Evolutionary conservation across 2,888 invertebrate genomes (phyloP), one percentile per base, ranked within the genome.

Genomic region (Unio pictorum): DNA sequence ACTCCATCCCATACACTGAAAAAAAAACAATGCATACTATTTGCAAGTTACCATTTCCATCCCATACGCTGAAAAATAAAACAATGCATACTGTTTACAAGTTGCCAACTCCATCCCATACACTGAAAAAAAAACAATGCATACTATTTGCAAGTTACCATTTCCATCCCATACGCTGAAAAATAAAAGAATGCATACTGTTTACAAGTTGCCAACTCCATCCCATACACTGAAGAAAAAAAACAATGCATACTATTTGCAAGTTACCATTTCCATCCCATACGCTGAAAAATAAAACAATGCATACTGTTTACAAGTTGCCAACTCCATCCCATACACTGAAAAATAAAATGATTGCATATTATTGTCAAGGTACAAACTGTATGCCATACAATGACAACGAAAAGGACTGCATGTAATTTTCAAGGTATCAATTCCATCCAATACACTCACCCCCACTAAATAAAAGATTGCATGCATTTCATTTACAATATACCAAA

Each of bases 281-380:
- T 82, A 65, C 84, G 84, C 84, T 84, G 75, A 54, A 70, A 73
- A 55, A 64, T n/a, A 64, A 62, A 58, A 58, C 5, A 30, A 30
- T 84, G 84, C 84, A 84, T 84, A 58, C 84, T 84, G 28, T 82
- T 81, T 4, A 84, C 75, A 26, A 84, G 69, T 57, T 80, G 84
- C 84, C 84, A 84, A 5, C 84, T 74, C 84, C 84, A 84, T 1
- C 76, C 80, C 83, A 84, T 82, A 65, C 84, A 84, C 84, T 84
- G 75, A 54, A 70, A 73, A 55, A 64, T n/a, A 64, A 62, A 58
- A 58, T 30, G 5, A 30, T 3, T 3, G 4, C 5, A 30, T 30
- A 5, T 30, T 30, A 30, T 30, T 6, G 0, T 6, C 34, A 30
- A 30, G 30, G 30, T 30, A 30, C 5, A 4, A 2, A 4, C 84